Evolutionary conservation across 2,113 vertebrate species (phyloP), one percentile per base, ranked within the genome.

Genomic region (Orcinus orca): DNA sequence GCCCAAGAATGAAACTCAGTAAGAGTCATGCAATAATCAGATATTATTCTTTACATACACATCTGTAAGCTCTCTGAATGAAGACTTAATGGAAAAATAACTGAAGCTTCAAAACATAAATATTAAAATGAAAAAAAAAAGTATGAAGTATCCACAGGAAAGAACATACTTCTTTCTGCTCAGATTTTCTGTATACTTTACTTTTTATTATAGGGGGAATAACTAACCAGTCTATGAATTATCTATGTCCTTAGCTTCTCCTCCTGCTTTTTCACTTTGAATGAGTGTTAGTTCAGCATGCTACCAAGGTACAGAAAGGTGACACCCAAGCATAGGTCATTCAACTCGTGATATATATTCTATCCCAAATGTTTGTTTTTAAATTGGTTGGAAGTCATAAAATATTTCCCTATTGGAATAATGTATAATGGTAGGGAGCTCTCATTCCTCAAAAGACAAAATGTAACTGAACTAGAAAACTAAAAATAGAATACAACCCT

Each of bases 1-100:
- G 36, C 71, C 77, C 80, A 94, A 88, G 83, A 88, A 88, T 67
- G 53, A 88, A 95, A 94, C 60, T 90, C 65, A 81, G 8, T 58
- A 74, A 74, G 15, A 89, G 55, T 63, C 62, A 77, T 60, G 4
- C 21, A 73, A 92, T 83, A 94, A 89, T 83, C 20, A 90, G 58
- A 67, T 68, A 31, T 41, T 74, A 74, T 47, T 93, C 58, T 93
- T 50, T 62, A 65, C 12, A 47, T 53, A 68, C 3, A 29, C n/a
- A 83, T 62, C 25, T 26, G 86, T 90, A 80, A 90, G 67, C 12
- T 53, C 33, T 95, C 74, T 67, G 47, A 89, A n/a, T 65, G 31
- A 84, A 85, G 38, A 83, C n/a, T 74, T 80, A 60, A 85, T 65
- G 13, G 31, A 88, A 96, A 95, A 93, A 71, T 36, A 92, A 93